Percentiles rank a stretch among this genome's conserved stretches.
Conservation (phyloP, 2,888 invertebrate species). For the Sclerodermus sp. region DNA sequence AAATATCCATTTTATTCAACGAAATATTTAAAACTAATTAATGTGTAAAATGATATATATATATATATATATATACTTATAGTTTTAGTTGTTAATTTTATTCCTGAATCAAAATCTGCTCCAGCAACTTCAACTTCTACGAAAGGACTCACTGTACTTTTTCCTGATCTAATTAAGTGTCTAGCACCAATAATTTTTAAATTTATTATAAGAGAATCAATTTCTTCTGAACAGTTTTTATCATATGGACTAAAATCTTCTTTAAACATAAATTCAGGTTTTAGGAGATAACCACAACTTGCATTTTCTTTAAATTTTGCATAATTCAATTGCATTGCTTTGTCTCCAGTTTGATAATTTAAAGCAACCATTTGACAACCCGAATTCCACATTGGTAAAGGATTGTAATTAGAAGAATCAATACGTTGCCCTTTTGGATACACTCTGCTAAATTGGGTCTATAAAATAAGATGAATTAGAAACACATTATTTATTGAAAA, state of each 20-base stretch:
- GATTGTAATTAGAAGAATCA: slow-evolving; percentile 97
- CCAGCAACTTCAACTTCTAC: slow-evolving; percentile 91
- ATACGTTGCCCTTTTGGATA: slow-evolving; percentile 94
- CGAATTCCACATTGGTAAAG: slow-evolving; percentile 91
- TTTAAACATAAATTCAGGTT: slow-evolving; percentile 85
- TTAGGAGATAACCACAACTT: slow-evolving; percentile 87
- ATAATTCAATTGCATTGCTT: slow-evolving; percentile 94
- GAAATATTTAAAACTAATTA: slow-evolving; percentile 10
- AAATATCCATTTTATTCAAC: too few relatives aligned
- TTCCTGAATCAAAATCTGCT: slow-evolving; percentile 81
- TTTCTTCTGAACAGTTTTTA: slow-evolving; percentile 63
- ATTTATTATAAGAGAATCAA: slow-evolving; percentile 60
- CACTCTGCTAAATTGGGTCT: slow-evolving; percentile 86
- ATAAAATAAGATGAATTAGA: too few relatives aligned
- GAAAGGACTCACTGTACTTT: slow-evolving; percentile 86
- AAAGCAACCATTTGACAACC: slow-evolving; percentile 97
- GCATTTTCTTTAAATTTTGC: slow-evolving; percentile 93
- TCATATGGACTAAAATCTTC: slow-evolving; percentile 81
- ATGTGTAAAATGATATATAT: slow-evolving; percentile 3
- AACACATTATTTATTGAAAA: too few relatives aligned
- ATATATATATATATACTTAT: slow-evolving; percentile 65
- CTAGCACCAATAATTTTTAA: slow-evolving; percentile 86
- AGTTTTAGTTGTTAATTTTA: slow-evolving; percentile 82
- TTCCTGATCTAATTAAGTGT: slow-evolving; percentile 81
- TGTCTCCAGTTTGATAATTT: slow-evolving; percentile 96